A percentile compares a stretch with the other conserved stretches of the same genome.
Conservation (phyloP, 1,140 invertebrate genomes). For the Asobara japonica region DNA sequence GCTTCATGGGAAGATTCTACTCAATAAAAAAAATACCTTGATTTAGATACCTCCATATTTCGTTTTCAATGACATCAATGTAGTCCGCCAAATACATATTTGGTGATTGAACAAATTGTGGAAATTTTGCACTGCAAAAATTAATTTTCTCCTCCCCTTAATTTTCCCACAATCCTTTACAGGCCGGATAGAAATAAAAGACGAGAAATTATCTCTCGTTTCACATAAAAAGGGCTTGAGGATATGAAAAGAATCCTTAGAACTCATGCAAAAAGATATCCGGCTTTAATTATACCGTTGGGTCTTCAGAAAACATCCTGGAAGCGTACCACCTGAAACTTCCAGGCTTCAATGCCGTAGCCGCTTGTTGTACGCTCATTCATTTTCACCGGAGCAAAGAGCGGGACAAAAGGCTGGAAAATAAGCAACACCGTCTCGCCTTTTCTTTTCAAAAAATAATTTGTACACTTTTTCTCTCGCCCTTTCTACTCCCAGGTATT, state of each 20-base stretch:
- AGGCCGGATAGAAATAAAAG: background rate
- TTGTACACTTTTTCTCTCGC: background rate
- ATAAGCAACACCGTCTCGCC: background rate
- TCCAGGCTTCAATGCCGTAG: background rate
- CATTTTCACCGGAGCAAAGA: background rate
- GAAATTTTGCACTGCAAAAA: no score
- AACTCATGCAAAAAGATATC: background rate
- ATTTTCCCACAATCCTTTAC: no score
- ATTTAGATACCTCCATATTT: no score
- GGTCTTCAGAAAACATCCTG: constrained; percentile 15
- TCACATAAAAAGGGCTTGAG: background rate
- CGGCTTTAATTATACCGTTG: constrained; percentile 9
- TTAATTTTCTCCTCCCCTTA: no score
- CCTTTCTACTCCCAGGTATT: background rate
- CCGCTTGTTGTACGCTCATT: background rate
- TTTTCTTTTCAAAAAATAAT: background rate
- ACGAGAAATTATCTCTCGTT: background rate
- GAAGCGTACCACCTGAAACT: background rate
- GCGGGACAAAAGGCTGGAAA: background rate
- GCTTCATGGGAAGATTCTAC: no score
- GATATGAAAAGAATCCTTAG: constrained; percentile 3
- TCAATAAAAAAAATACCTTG: no score
- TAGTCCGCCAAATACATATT: no score
- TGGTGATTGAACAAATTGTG: no score
- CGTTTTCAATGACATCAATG: no score